Evolutionary conservation across 2,888 invertebrate genomes (phyloP).

Genomic region (Sminthurinus aureus): DNA sequence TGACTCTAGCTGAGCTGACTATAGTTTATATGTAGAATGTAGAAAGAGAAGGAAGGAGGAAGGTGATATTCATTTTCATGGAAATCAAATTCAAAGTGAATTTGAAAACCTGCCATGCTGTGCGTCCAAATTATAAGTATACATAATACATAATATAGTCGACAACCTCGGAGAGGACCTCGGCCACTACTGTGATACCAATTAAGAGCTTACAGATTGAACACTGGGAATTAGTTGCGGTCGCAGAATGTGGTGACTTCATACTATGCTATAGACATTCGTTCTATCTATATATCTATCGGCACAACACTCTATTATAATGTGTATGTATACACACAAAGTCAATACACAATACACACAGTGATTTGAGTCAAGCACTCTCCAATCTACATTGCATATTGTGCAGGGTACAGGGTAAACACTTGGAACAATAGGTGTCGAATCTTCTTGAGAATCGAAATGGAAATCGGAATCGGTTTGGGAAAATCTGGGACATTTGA

Average conservation of each 20-base stretch:
- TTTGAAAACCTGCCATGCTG: conserved; percentile 38
- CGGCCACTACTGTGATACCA: conserved; percentile 34
- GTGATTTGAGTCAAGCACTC: too few relatives aligned
- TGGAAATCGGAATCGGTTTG: too few relatives aligned
- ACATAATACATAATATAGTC: not conserved
- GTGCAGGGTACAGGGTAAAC: too few relatives aligned
- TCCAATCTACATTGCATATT: too few relatives aligned
- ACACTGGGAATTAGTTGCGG: conserved; percentile 38
- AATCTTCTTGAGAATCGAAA: too few relatives aligned
- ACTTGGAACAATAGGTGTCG: too few relatives aligned
- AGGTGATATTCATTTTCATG: conserved; percentile 37
- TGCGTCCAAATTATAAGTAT: conserved; percentile 24
- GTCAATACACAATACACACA: too few relatives aligned
- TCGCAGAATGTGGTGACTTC: conserved; percentile 33
- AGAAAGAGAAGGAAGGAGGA: not conserved
- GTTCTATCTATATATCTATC: not conserved
- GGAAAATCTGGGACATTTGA: too few relatives aligned
- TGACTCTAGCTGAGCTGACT: conserved; percentile 12
- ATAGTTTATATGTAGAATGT: not conserved
- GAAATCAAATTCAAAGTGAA: conserved; percentile 34
- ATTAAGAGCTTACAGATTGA: conserved; percentile 40
- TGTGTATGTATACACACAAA: too few relatives aligned
- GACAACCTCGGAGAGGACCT: conserved; percentile 25
- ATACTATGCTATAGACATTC: not conserved
- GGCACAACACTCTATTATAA: too few relatives aligned